These are phyloP conservation scores for Caenorhabditis sulstoni DNA, from an alignment of 2,888 invertebrate species.

Conservation along the genomic window DNA sequence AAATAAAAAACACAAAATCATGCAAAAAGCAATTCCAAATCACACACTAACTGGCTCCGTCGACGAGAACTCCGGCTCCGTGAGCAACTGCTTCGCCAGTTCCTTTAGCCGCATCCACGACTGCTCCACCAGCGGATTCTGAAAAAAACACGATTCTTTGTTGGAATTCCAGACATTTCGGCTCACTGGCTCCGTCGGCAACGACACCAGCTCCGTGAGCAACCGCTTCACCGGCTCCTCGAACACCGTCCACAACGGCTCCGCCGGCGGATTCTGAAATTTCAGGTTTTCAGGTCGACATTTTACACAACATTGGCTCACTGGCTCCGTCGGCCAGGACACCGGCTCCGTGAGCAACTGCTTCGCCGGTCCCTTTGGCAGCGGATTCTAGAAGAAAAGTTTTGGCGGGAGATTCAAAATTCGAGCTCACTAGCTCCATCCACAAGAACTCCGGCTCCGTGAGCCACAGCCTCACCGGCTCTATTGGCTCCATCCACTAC, in stretches of 20 bases:
- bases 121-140: slow-evolving; percentile 27
- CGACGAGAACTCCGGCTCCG: slow-evolving; percentile 42
- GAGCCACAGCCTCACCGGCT: too few relatives aligned
- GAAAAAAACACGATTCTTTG: background rate
- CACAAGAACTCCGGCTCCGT: too few relatives aligned
- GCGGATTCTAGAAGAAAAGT: slow-evolving; percentile 32
- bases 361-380: slow-evolving; percentile 37
- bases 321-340: slow-evolving; percentile 39
- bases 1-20: too few relatives aligned
- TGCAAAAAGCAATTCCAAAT: background rate
- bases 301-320: too few relatives aligned
- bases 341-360: slow-evolving; percentile 43
- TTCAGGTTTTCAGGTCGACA: too few relatives aligned
- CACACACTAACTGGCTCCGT: slow-evolving; percentile 21
- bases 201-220: slow-evolving; percentile 19
- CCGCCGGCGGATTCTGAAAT: slow-evolving; percentile 2
- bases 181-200: slow-evolving; percentile 56
- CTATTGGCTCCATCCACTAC: too few relatives aligned
- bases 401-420: too few relatives aligned
- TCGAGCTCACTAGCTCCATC: too few relatives aligned
- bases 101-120: slow-evolving; percentile 38
- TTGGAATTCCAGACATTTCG: too few relatives aligned
- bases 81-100: slow-evolving; percentile 34
- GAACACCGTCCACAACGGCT: slow-evolving; percentile 14
- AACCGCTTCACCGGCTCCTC: slow-evolving; percentile 1